Evolutionary conservation across 2,888 invertebrate genomes (phyloP).

Genomic region (Watsonalla cultraria): DNA sequence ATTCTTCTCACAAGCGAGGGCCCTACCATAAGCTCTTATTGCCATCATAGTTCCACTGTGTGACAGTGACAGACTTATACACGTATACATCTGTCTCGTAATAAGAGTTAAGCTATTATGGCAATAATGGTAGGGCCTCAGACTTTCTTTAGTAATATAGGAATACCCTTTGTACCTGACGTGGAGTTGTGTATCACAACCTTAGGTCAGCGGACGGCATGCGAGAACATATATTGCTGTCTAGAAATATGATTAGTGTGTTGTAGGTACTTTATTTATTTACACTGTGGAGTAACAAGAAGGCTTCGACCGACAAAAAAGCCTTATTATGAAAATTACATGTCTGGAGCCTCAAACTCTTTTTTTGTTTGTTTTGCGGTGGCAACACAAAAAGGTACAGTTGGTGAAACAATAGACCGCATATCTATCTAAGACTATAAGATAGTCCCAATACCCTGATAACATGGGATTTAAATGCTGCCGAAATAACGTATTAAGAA

Average conservation of each 20-base stretch:
- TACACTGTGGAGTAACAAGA: slow-evolving; percentile 17
- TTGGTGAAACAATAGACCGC: neutral
- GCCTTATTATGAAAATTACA: slow-evolving; percentile 1
- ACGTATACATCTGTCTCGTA: too few relatives aligned
- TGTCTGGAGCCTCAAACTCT: neutral
- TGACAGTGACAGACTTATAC: too few relatives aligned
- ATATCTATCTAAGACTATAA: neutral
- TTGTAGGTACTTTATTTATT: slow-evolving; percentile 39
- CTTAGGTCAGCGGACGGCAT: slow-evolving; percentile 3
- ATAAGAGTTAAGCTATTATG: too few relatives aligned
- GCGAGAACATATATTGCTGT: slow-evolving; percentile 28
- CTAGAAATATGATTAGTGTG: slow-evolving; percentile 41
- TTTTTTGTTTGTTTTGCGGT: neutral
- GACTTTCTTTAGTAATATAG: too few relatives aligned
- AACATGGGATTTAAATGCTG: too few relatives aligned
- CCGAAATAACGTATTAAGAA: too few relatives aligned
- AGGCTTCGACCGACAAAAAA: neutral
- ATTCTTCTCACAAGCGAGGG: too few relatives aligned
- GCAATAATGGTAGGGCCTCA: too few relatives aligned
- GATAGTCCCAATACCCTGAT: too few relatives aligned
- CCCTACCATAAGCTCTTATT: too few relatives aligned
- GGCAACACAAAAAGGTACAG: neutral
- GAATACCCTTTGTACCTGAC: neutral
- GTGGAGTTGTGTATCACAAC: neutral
- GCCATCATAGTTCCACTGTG: too few relatives aligned